phyloP scores from a whole-genome alignment of 2,113 vertebrate genomes.

The Okapia johnstoni region DNA sequence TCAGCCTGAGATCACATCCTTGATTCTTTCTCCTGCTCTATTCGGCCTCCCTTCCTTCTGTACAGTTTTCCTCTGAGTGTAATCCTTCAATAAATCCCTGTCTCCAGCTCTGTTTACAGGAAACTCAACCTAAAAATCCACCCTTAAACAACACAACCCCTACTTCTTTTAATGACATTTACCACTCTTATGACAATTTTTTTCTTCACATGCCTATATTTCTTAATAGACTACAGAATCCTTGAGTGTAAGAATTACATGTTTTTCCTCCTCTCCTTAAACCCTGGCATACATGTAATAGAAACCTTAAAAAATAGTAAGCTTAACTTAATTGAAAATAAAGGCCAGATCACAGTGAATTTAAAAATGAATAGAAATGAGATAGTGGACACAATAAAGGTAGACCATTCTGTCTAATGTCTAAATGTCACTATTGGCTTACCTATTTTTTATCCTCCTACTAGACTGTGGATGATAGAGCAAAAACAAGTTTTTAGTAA shows the following conservation, averaged over 20 bases:
- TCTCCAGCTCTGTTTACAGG: not conserved
- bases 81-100: not conserved
- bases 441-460: not conserved
- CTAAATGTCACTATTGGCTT: not conserved
- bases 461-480: not conserved
- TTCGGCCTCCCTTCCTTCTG: not conserved
- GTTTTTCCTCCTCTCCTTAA: not conserved
- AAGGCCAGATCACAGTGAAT: not conserved
- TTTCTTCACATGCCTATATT: not conserved
- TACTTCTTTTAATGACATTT: not conserved
- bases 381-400: not conserved
- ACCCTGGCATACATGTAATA: not conserved
- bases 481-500: not conserved
- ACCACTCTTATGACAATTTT: not conserved
- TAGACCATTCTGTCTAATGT: not conserved
- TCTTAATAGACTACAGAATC: not conserved
- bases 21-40: not conserved
- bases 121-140: not conserved
- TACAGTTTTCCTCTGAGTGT: not conserved
- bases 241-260: not conserved
- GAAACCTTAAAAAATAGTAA: not conserved
- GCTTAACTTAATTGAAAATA: conserved; percentile 16
- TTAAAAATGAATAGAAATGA: not conserved
- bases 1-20: not conserved
- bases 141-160: not conserved